Base-by-base conservation (phyloP, 2,888 invertebrate genomes). In the Hydropsyche betteni region DNA sequence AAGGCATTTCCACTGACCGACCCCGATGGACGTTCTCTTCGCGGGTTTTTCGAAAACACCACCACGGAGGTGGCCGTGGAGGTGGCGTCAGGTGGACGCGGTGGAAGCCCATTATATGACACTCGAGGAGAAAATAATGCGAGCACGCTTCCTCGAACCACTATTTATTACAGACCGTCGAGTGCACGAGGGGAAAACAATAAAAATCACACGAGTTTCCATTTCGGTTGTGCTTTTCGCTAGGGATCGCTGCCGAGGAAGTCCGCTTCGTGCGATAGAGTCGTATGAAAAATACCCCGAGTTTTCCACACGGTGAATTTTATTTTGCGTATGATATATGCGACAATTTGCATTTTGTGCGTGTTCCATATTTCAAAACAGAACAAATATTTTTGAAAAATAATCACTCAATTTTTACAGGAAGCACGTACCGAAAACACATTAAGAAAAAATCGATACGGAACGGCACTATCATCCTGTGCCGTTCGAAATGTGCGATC, bases 11-110 rank as follows among this genome's bases (percentile, higher is more conserved):
- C 75, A 61, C 61, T 38, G 51, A 64, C 36, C 34, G 36, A 64
- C 34, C 12, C 33, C 33, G 55, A 58, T 71, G 75, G 75, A 75
- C 75, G 75, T 71, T 75, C 61, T 75, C 75, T 14, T 72, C 36
- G 55, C 58, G 72, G 55, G 58, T 72, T 72, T 51, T 72, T 38
- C 72, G 36, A 72, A 72, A 72, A 58, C 12, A 52, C 52, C 52
- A 71, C 71, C 55, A 10, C 34, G 10, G n/a, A 68, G 24, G 12
- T 5, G 8, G 24, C 64, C 44, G 64, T n/a, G 34, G 36, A 12
- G 36, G 64, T 64, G 36, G 55, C 44, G 38, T 72, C 70, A 70
- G 72, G 72, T 58, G 36, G 72, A 51, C n/a, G 72, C 55, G 58
- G 16, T 36, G 72, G 72, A 72, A 72, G 52, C 16, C 72, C 72